Evolutionary conservation across 37 sponge, comb jelly and placozoan genomes (phyloP).

Genomic region (Eunapius fragilis): DNA sequence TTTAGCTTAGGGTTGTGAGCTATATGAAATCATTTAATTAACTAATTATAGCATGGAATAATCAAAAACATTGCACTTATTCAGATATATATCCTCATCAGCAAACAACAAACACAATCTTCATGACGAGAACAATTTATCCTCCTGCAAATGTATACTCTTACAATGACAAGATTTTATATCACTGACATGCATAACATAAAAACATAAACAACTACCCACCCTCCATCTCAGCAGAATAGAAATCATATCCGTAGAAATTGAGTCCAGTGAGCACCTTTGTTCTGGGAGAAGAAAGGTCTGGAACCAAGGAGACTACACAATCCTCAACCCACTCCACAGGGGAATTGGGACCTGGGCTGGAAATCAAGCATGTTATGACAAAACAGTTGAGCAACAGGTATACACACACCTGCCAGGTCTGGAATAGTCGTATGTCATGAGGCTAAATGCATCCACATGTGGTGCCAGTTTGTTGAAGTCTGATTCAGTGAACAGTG

Average conservation of each 20-base stretch:
- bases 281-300: constrained; percentile 45
- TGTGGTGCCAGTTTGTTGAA: constrained; percentile 70
- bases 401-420: constrained; percentile 78
- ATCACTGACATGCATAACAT: neutral
- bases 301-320: constrained; percentile 64
- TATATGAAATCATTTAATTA: too few species aligned
- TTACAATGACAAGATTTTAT: neutral
- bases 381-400: too few species aligned
- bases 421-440: constrained; percentile 94
- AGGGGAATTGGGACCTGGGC: constrained; percentile 90
- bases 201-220: neutral
- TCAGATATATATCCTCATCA: too few species aligned
- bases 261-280: constrained; percentile 96
- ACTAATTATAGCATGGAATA: too few species aligned
- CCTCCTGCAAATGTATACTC: neutral
- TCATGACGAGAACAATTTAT: neutral
- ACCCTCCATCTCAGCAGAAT: constrained; percentile 62
- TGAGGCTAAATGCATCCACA: constrained; percentile 92
- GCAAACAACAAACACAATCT: too few species aligned
- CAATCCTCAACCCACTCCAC: constrained; percentile 84
- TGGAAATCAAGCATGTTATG: too few species aligned
- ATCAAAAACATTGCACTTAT: too few species aligned
- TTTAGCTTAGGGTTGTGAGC: too few species aligned
- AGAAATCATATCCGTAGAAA: constrained; percentile 94
- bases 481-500: constrained; percentile 80